These are phyloP conservation scores for Pipistrellus nathusii DNA, from an alignment of 2,797 vertebrate species.

Conservation along the genomic window DNA sequence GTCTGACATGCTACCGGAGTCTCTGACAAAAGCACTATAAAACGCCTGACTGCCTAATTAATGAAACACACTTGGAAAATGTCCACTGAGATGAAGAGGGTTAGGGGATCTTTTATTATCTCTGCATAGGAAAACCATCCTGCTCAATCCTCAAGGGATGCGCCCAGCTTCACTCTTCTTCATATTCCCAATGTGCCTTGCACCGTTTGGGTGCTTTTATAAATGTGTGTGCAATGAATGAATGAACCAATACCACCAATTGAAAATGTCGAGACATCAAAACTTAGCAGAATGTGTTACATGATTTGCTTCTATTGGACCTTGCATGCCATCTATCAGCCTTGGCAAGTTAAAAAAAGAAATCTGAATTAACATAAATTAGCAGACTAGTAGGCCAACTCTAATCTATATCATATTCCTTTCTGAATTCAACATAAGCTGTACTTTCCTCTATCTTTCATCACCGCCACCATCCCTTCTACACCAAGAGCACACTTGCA, in stretches of 20 bases:
- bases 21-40: slow-evolving; percentile 61
- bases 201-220: neutral
- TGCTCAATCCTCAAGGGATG: neutral
- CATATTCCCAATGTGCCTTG: neutral
- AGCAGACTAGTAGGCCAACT: neutral
- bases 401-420: neutral
- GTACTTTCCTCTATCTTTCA: neutral
- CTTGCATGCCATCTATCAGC: neutral
- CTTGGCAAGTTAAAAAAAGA: neutral
- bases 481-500: neutral
- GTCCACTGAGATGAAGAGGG: slow-evolving; percentile 19
- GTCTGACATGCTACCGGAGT: neutral
- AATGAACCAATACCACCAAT: neutral
- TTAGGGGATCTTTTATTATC: neutral
- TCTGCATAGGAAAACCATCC: slow-evolving; percentile 20
- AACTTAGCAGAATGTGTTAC: neutral
- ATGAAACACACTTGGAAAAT: slow-evolving; percentile 37
- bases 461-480: neutral
- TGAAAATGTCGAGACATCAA: neutral
- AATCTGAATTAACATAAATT: neutral
- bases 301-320: neutral
- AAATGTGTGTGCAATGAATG: neutral
- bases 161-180: neutral
- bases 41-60: slow-evolving; percentile 50
- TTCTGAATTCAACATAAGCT: neutral